Percentiles rank a stretch among this genome's conserved stretches.
Evolutionary conservation across 2,113 vertebrate genomes (phyloP).

Genomic region (Parotia lawesii): DNA sequence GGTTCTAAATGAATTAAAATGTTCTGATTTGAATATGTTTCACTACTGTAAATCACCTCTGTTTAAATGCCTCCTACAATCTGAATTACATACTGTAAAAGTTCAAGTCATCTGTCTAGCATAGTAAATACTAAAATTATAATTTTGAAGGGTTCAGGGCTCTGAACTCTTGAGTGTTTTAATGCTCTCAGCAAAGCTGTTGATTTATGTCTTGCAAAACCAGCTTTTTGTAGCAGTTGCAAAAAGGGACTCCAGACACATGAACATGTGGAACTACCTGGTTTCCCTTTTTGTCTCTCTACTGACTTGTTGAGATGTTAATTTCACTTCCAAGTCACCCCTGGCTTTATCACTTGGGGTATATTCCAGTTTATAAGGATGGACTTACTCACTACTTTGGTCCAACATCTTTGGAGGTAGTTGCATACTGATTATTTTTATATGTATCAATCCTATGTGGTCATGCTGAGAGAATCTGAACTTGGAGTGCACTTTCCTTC

Average conservation of each 20-base stretch:
- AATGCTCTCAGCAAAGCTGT: neutral
- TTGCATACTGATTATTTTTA: neutral
- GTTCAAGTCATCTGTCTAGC: neutral
- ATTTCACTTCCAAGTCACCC: neutral
- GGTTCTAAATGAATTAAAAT: neutral
- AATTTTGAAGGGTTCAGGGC: neutral
- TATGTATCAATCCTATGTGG: neutral
- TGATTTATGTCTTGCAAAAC: neutral
- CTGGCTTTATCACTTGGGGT: neutral
- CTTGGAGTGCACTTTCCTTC: neutral
- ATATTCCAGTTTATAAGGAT: neutral
- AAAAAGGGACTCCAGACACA: neutral
- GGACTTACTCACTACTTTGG: neutral
- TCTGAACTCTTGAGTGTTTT: neutral
- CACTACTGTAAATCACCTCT: neutral
- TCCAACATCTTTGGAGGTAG: neutral
- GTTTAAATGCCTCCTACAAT: neutral
- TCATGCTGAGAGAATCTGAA: neutral
- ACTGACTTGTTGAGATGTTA: neutral
- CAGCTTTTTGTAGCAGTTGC: neutral
- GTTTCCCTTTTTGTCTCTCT: neutral
- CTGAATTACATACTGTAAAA: neutral
- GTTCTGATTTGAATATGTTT: neutral
- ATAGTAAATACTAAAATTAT: neutral
- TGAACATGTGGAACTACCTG: rapidly evolving